Percentiles rank a stretch among this genome's conserved stretches.
Conservation (phyloP, 2,888 invertebrate species). For the Laspeyria flexula region DNA sequence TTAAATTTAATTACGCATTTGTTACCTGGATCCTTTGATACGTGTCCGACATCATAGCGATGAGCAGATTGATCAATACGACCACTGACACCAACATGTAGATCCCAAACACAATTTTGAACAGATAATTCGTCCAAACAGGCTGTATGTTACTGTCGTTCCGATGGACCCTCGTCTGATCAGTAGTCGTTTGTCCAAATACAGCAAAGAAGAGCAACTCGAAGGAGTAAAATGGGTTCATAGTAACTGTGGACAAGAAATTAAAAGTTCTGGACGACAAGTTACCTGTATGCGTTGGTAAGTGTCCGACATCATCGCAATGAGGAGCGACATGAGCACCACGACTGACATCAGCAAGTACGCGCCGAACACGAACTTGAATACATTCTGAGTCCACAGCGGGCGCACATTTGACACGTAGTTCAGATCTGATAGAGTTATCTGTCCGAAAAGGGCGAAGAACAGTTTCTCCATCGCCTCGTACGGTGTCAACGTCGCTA, state of each 20-base stretch:
- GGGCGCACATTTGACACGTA: conserved; percentile 90
- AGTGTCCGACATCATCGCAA: conserved; percentile 99
- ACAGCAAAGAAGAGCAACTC: conserved; percentile 99
- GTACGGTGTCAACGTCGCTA: conserved; percentile 94
- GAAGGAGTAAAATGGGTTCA: conserved; percentile 96
- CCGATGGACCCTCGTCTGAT: conserved; percentile 89
- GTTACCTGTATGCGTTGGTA: conserved; percentile 99
- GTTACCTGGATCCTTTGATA: conserved; percentile 99
- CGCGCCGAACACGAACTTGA: conserved; percentile 97
- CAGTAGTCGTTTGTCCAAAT: conserved; percentile 96
- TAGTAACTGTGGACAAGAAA: conserved; percentile 92
- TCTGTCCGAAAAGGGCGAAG: conserved; percentile 99
- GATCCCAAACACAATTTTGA: conserved; percentile 95
- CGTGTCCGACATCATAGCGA: conserved; percentile 99
- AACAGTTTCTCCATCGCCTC: conserved; percentile 98
- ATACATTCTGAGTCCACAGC: conserved; percentile 93
- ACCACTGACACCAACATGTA: conserved; percentile 99
- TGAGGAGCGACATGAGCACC: conserved; percentile 99
- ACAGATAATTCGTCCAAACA: conserved; percentile 93
- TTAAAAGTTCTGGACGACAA: conserved; percentile 63
- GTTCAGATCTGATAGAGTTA: conserved; percentile 93
- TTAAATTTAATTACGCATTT: conserved; percentile 62
- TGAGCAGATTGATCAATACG: conserved; percentile 99
- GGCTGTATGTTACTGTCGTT: conserved; percentile 89
- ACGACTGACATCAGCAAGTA: conserved; percentile 99